These are phyloP conservation scores for Blennius ocellaris DNA, from an alignment of 2,113 vertebrate species.

Conservation along the genomic window DNA sequence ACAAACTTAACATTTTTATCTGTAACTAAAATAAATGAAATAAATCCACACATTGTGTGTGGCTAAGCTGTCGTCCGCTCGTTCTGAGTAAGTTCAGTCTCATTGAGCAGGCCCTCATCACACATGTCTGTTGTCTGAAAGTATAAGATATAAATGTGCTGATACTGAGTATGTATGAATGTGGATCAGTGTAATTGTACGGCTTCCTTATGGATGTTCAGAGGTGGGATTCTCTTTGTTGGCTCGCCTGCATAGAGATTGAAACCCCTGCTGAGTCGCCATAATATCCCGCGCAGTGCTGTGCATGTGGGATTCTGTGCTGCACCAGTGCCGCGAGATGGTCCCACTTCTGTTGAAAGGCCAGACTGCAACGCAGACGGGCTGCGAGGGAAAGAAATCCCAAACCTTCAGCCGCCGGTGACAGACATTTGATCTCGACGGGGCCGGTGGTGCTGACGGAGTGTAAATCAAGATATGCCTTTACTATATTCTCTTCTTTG, in stretches of 20 bases:
- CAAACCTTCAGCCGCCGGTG: neutral
- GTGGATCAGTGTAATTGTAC: constrained; percentile 16
- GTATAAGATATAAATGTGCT: neutral
- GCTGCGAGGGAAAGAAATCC: neutral
- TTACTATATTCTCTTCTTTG: neutral
- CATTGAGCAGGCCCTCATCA: neutral
- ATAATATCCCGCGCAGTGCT: constrained; percentile 4
- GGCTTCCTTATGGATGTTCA: constrained; percentile 1
- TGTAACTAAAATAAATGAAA: neutral
- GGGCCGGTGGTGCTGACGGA: neutral
- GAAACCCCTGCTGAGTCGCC: constrained; percentile 17
- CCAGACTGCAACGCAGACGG: neutral
- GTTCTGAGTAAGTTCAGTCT: neutral
- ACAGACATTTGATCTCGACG: neutral
- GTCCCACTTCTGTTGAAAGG: neutral
- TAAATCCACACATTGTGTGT: neutral
- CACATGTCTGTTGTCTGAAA: neutral
- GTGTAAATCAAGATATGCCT: neutral
- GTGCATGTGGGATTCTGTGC: constrained; percentile 6
- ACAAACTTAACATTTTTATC: neutral
- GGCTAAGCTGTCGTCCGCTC: neutral
- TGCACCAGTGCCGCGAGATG: neutral
- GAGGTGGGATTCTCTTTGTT: constrained; percentile 33
- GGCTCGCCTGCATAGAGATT: constrained; percentile 7
- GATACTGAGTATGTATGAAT: neutral